Percentiles rank a stretch among this genome's conserved stretches.
phyloP scores from a whole-genome alignment of 2,888 invertebrate species.

The Bruchidius siliquastri region DNA sequence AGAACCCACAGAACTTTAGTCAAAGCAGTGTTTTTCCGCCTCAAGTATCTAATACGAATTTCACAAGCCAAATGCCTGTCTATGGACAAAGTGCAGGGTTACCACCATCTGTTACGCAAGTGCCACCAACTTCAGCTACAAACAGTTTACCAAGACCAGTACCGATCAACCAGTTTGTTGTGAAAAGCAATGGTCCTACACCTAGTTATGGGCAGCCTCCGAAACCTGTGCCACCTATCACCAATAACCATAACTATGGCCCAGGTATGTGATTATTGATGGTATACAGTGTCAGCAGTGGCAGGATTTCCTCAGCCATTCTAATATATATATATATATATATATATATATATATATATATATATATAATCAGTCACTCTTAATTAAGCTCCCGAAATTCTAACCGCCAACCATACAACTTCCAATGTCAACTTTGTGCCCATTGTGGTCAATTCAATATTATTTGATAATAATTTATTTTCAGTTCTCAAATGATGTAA shows the following conservation, averaged over 20 bases:
- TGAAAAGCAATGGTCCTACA: not conserved
- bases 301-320: no score
- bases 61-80: not conserved
- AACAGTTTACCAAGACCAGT: not conserved
- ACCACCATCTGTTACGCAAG: not conserved
- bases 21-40: slow-evolving; percentile 22
- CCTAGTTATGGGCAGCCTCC: not conserved
- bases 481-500: no score
- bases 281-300: no score
- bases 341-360: no score
- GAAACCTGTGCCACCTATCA: not conserved
- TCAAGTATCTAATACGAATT: slow-evolving; percentile 5
- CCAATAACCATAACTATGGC: not conserved
- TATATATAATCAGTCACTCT: no score
- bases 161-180: not conserved
- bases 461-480: no score
- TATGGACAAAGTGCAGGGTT: not conserved
- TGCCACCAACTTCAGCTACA: not conserved
- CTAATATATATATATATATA: no score
- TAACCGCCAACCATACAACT: no score
- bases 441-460: no score
- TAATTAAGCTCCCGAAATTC: no score
- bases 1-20: slow-evolving; percentile 8
- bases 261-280: not conserved
- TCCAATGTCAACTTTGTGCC: no score